Conservation (phyloP, 2,888 invertebrate species). For the Amiota communis region DNA sequence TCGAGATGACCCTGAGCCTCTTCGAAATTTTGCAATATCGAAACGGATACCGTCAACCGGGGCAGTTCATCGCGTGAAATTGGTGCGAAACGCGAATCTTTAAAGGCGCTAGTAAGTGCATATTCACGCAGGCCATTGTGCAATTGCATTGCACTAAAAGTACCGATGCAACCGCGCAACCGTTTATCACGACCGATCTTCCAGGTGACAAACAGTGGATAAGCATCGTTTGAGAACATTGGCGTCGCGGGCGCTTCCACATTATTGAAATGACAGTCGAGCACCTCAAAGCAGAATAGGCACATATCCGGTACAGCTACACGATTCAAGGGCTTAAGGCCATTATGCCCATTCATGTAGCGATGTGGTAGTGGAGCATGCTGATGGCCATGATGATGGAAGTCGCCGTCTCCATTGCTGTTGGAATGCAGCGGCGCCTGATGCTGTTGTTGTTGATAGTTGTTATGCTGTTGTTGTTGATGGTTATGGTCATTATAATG, state of each 20-base stretch:
- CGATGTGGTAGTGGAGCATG: slow-evolving; percentile 50
- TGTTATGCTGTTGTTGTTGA: slow-evolving; percentile 52
- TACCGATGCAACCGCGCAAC: slow-evolving; percentile 98
- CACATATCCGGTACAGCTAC: slow-evolving; percentile 97
- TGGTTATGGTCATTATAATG: slow-evolving; percentile 48
- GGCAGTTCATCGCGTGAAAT: slow-evolving; percentile 95
- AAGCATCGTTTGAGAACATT: slow-evolving; percentile 94
- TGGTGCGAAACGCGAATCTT: slow-evolving; percentile 96
- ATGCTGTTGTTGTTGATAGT: slow-evolving; percentile 54
- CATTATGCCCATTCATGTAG: slow-evolving; percentile 73
- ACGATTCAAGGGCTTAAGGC: slow-evolving; percentile 63
- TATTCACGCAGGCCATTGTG: slow-evolving; percentile 96
- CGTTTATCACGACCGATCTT: slow-evolving; percentile 96
- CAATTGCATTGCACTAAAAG: slow-evolving; percentile 96
- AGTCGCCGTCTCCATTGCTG: slow-evolving; percentile 54
- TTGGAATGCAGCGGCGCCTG: slow-evolving; percentile 51
- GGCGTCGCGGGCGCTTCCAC: slow-evolving; percentile 93
- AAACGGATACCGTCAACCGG: slow-evolving; percentile 94
- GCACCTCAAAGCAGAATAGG: slow-evolving; percentile 98
- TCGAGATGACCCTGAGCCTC: slow-evolving; percentile 95
- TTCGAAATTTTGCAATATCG: slow-evolving; percentile 94
- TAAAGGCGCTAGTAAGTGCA: slow-evolving; percentile 97
- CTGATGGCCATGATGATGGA: slow-evolving; percentile 39
- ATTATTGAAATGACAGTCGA: slow-evolving; percentile 94
- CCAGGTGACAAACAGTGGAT: slow-evolving; percentile 99